Percentiles rank a stretch among this genome's conserved stretches.
phyloP scores from a whole-genome alignment of 2,797 vertebrate genomes.

The Macroramphosus scolopax region DNA sequence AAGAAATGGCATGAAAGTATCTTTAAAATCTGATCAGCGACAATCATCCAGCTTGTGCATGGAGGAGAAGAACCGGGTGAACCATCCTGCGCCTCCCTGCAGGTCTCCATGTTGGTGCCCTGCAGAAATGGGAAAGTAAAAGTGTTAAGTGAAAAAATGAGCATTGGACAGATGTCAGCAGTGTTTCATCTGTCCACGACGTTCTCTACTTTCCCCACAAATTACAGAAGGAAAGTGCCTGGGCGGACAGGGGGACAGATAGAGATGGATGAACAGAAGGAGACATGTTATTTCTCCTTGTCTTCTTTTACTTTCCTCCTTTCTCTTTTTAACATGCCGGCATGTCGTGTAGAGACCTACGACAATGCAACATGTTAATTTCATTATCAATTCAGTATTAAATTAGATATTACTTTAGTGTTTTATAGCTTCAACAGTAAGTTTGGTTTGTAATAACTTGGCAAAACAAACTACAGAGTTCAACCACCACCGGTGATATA shows the following conservation, averaged over 20 bases:
- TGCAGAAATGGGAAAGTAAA: conserved; percentile 39
- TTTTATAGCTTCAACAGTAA: background rate
- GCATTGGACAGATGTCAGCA: conserved; percentile 33
- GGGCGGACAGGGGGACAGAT: conserved; percentile 47
- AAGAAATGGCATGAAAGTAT: background rate
- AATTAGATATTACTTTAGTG: background rate
- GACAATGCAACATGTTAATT: background rate
- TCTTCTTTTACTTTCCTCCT: too few relatives aligned
- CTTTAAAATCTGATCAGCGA: too few relatives aligned
- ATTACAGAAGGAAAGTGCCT: conserved; percentile 23
- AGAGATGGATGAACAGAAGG: conserved; percentile 42
- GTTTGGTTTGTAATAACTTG: too few relatives aligned
- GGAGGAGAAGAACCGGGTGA: too few relatives aligned
- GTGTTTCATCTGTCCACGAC: conserved; percentile 47
- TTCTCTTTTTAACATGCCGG: too few relatives aligned
- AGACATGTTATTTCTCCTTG: too few relatives aligned
- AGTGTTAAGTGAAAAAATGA: conserved; percentile 31
- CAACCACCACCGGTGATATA: too few relatives aligned
- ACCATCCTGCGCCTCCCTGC: conserved; percentile 1
- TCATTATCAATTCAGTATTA: background rate
- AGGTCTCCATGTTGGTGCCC: conserved; percentile 22
- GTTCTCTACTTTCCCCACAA: conserved; percentile 43
- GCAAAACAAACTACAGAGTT: too few relatives aligned
- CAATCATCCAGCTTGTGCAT: too few relatives aligned
- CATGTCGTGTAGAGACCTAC: too few relatives aligned